A percentile compares a stretch with the other conserved stretches of the same genome.
Conservation (phyloP, 92 coral and sea anemone species). For the Palythoa caribaeorum region DNA sequence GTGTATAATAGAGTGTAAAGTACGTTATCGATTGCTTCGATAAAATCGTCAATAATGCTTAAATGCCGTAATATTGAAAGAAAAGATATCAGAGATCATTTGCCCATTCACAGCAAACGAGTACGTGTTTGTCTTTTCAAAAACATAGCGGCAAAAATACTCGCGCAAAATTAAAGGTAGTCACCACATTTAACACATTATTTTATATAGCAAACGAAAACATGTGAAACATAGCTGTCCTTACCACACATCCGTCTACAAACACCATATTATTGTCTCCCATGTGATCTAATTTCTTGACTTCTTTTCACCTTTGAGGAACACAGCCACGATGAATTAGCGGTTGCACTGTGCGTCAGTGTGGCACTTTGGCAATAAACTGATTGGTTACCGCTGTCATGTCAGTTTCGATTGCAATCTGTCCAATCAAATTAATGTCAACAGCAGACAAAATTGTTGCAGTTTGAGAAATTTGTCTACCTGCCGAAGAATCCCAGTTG, state of each 20-base stretch:
- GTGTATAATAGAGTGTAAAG: no score
- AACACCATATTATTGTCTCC: conserved; percentile 14
- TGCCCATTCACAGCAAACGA: background rate
- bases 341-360: background rate
- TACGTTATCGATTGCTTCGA: no score
- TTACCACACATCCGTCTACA: conserved; percentile 38
- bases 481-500: background rate
- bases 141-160: background rate
- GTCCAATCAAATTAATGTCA: conserved; percentile 26
- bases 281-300: no score
- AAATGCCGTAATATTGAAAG: no score
- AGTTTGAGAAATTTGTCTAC: background rate
- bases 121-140: background rate
- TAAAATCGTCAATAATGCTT: no score
- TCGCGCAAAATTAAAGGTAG: background rate
- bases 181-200: background rate
- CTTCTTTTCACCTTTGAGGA: background rate
- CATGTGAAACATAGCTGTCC: background rate
- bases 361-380: background rate
- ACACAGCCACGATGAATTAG: background rate
- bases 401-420: conserved; percentile 15
- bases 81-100: background rate
- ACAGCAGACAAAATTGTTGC: conserved; percentile 39
- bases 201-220: background rate
- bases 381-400: conserved; percentile 2